Conservation (phyloP, 2,113 vertebrate genomes). For the Cinclus mexicanus region DNA sequence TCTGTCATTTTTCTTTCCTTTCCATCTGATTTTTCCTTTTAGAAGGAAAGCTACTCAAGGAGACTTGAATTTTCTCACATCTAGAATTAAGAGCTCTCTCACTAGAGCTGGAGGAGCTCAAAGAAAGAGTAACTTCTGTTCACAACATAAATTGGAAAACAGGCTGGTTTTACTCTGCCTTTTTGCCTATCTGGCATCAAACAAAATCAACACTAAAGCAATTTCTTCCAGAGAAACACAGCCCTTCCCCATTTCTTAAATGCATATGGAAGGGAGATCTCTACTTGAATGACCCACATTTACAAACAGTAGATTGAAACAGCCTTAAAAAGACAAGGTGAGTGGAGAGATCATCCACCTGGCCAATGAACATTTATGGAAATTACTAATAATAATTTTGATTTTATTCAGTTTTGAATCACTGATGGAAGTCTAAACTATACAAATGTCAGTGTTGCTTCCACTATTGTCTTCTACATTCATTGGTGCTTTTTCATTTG, state of each 20-base stretch:
- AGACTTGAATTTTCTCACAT: neutral
- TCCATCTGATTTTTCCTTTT: neutral
- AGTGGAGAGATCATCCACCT: neutral
- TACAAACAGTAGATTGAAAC: neutral
- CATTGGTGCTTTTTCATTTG: neutral
- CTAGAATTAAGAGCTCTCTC: neutral
- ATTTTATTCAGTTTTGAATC: neutral
- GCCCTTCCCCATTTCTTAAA: neutral
- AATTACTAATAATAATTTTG: neutral
- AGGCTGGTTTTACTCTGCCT: neutral
- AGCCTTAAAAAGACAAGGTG: neutral
- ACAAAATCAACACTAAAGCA: neutral
- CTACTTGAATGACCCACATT: neutral
- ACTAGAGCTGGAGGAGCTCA: neutral
- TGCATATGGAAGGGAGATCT: neutral
- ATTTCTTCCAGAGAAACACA: neutral
- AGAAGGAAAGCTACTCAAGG: neutral
- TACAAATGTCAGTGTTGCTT: neutral
- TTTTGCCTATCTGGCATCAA: neutral
- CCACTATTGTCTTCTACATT: neutral
- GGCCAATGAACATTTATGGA: neutral
- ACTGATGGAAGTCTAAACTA: neutral
- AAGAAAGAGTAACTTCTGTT: neutral
- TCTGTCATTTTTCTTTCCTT: neutral
- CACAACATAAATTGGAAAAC: neutral